Conservation (phyloP, 2,113 vertebrate species). For the Brachyhypopomus gauderio region DNA sequence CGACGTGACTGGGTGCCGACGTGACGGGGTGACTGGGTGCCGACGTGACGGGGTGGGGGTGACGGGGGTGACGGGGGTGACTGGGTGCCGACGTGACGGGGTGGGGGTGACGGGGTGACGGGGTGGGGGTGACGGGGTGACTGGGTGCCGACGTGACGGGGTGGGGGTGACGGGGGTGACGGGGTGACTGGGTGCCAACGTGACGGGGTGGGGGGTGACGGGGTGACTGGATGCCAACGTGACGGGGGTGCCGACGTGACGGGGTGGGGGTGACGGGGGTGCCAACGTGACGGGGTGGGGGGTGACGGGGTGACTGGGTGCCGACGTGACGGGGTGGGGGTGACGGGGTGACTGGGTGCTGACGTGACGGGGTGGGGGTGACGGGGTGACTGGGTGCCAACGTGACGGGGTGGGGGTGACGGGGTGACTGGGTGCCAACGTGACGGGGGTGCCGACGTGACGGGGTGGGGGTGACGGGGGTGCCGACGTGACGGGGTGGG, state of each 20-base stretch:
- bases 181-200: conserved; percentile 11
- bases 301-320: conserved; percentile 5
- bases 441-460: conserved; percentile 18
- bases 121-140: no score
- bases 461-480: no score
- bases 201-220: conserved; percentile 23
- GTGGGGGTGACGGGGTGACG: conserved; percentile 24
- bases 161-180: no score
- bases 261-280: no score
- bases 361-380: conserved; percentile 36
- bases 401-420: conserved; percentile 37
- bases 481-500: conserved; percentile 32
- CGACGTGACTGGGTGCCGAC: conserved; percentile 25
- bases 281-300: conserved; percentile 30
- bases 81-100: conserved; percentile 26
- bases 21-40: conserved; percentile 11
- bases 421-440: conserved; percentile 11
- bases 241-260: conserved; percentile 17
- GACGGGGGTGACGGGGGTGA: no score
- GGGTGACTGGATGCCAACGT: conserved; percentile 21
- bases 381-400: conserved; percentile 5
- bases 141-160: conserved; percentile 26
- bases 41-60: conserved; percentile 32
- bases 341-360: conserved; percentile 3
- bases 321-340: conserved; percentile 32